These are phyloP conservation scores for Semaprochilodus insignis DNA, from an alignment of 2,797 vertebrate genomes.

Conservation along the genomic window DNA sequence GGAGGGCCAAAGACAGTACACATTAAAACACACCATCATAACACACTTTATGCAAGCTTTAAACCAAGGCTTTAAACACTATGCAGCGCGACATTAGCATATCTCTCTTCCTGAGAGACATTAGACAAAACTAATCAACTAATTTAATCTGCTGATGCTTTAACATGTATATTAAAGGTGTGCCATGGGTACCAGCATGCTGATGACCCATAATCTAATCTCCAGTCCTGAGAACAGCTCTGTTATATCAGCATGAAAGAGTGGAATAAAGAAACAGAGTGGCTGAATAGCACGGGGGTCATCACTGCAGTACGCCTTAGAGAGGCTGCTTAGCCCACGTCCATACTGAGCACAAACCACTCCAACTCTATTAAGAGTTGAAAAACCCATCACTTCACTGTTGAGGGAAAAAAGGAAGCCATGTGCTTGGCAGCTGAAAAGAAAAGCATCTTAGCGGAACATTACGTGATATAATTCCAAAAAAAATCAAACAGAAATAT, in stretches of 20 bases:
- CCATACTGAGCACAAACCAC: not conserved
- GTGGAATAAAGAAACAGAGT: not conserved
- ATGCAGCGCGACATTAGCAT: not conserved
- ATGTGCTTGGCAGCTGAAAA: not conserved
- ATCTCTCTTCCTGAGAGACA: not conserved
- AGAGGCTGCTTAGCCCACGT: not conserved
- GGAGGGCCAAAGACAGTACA: constrained; percentile 40
- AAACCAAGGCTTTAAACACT: not conserved
- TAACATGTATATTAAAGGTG: not conserved
- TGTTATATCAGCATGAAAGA: not conserved
- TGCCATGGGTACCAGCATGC: not conserved
- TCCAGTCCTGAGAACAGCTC: not conserved
- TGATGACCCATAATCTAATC: not conserved
- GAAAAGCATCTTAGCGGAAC: not conserved
- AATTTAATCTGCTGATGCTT: not conserved
- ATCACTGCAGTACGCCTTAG: not conserved
- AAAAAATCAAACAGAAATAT: too few species aligned
- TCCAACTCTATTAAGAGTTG: constrained; percentile 3
- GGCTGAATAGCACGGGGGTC: not conserved
- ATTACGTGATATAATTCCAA: not conserved
- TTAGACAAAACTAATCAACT: not conserved
- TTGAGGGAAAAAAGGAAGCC: not conserved
- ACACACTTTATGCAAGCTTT: not conserved
- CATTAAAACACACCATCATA: not conserved
- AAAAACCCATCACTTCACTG: not conserved